Base-by-base conservation (phyloP, 2,113 vertebrate species). In the Pogonocichla stellata region DNA sequence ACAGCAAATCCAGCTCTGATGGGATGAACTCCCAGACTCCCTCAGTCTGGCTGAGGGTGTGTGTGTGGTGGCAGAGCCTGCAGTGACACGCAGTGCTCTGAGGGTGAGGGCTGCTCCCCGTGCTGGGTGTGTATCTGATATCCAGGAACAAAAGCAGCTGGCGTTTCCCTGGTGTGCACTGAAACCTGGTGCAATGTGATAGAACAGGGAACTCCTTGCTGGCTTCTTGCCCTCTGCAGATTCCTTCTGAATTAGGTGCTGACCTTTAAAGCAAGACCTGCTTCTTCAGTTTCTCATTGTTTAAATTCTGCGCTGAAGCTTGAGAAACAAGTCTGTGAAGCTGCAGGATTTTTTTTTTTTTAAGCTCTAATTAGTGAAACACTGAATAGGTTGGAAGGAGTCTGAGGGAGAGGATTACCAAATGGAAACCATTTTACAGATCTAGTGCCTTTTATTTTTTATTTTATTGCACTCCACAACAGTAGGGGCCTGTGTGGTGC, bases 231-330 rank as follows among this genome's bases (percentile, higher is more conserved):
- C 88, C 48, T 74, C 22, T 43, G 48, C 65, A 90, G 88, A 84
- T 95, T 95, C 72, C 72, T 93, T 93, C 56, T 88, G 88, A 86
- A 84, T 95, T 86, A 71, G 45, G 53, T 80, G 92, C 79, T 96
- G 85, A 72, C 75, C 95, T 96, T 93, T 90, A 80, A 88, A 94
- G n/a, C 36, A 74, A 71, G 60, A 90, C 25, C n/a, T 80, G 71
- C 71, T 86, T 67, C 90, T 95, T 93, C 61, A n/a, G n/a, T 74
- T 90, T 74, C 77, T 93, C 61, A n/a, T 93, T 45, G 82, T 88
- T 66, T 86, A 24, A 88, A 88, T 80, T 71, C 88, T 86, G 45
- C 70, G 10, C 18, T 61, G 61, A 43, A 83, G 72, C 80, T 83
- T 73, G 80, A 93, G 77, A 84, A 94, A 90, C 60, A 92, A 86